A percentile compares a stretch with the other conserved stretches of the same genome.
These are phyloP conservation scores for Tragopan temminckii DNA, from an alignment of 2,797 vertebrate genomes.

Conservation along the genomic window DNA sequence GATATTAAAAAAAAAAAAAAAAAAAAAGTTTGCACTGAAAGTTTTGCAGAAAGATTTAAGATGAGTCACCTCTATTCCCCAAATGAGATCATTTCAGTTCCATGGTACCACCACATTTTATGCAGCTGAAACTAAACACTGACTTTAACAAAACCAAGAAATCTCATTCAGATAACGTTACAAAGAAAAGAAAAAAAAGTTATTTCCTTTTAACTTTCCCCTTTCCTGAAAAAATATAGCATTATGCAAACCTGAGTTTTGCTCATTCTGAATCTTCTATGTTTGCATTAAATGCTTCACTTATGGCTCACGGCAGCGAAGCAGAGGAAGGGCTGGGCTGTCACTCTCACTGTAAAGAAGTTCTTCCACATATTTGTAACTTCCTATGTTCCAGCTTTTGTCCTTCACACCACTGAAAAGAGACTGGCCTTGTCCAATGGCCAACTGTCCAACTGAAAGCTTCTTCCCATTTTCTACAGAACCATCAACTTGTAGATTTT, in stretches of 20 bases:
- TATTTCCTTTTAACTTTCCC: background rate
- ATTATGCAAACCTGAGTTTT: background rate
- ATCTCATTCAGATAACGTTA: background rate
- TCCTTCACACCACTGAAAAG: too few relatives aligned
- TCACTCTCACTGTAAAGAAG: too few relatives aligned
- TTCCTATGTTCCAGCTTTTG: too few relatives aligned
- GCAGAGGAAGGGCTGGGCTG: accelerated
- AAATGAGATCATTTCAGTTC: background rate
- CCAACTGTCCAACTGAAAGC: too few relatives aligned
- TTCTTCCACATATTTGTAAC: too few relatives aligned
- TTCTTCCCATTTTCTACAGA: background rate
- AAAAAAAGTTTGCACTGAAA: background rate
- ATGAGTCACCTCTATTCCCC: background rate
- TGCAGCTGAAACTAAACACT: background rate
- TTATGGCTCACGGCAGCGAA: accelerated
- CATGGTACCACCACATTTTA: background rate
- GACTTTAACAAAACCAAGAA: background rate
- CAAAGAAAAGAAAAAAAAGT: accelerated
- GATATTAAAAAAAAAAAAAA: background rate
- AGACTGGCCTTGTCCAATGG: too few relatives aligned
- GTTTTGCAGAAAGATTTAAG: background rate
- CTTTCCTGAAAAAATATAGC: background rate
- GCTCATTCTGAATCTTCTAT: accelerated
- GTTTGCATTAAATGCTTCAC: background rate
- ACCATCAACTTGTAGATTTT: background rate